Evolutionary conservation across 2,888 invertebrate genomes (phyloP), one percentile per base, ranked within the genome.

Genomic region (Tenthredo notha): DNA sequence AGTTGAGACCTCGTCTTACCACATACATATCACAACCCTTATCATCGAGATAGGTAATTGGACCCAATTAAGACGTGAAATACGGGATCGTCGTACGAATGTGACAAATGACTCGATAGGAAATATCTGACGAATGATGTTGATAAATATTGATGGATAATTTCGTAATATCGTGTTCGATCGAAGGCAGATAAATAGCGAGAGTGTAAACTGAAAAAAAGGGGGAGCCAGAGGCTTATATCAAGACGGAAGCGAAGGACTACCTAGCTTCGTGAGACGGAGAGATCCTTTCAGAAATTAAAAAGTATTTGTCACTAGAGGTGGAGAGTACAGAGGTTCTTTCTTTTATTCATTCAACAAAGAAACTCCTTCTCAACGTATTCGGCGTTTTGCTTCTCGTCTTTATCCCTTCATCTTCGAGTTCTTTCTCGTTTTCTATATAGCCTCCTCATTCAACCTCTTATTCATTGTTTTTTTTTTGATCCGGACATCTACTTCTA

Each of bases 221-320:
- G 40, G 65, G 65, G 65, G 50, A 25, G 29, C 40, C n/a, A 37
- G 70, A 70, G 54, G 47, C 29, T 58, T 54, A 29, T 70, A 72
- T 25, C 21, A 50, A 50, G 61, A 21, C 61, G 72, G 54, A 74
- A 72, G 82, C 40, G 29, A 61, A 61, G 72, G 82, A 43, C 58
- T 58, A 21, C 3, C 58, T 25, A 33, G 58, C n/a, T 9, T 15
- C 58, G 25, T 5, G 80, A 58, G 80, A 80, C 61, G 40, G 21
- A 21, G 61, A 25, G 61, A 61, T 80, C 80, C 50, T 80, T 80
- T 80, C 40, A 80, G 37, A 80, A 61, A 80, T 58, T 80, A 61
- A 80, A 80, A 61, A 58, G 80, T 61, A 61, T 80, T 80, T 61
- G 58, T 80, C 58, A 58, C n/a, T 18, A 29, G 80, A 40, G 80